Base-by-base conservation (phyloP, 2,888 invertebrate species). In the Brachynemurus nebulosus region DNA sequence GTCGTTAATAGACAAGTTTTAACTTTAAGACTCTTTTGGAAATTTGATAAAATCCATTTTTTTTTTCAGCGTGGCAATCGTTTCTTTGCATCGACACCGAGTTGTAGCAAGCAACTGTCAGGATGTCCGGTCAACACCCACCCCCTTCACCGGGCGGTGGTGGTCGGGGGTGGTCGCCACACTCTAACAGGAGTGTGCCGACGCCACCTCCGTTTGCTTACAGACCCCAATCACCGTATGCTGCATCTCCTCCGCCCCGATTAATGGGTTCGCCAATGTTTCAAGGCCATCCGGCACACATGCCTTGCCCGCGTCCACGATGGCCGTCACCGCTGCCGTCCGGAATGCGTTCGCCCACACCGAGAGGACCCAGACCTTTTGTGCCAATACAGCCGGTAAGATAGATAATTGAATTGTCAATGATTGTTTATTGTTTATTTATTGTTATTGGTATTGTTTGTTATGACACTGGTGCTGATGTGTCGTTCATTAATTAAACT, bases 161-260 rank as follows among this genome's bases (percentile, higher is more conserved):
- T 71, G 66, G 44, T 58, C 50, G 57, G 53, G 51, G 52, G 51
- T 47, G 57, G 58, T 44, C 61, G 57, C 55, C 68, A 68, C 53
- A 68, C 70, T 54, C 66, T 69, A 12, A 12, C 63, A 64, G 63
- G 57, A 63, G 63, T 51, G 59, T 58, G 46, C 65, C 67, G 58
- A 65, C 65, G 59, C 69, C 70, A 57, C 78, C 78, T 40, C 72
- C 74, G 34, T 68, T 71, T 50, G 74, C 78, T 50, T 84, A 78
- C 63, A 76, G 83, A 25, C 78, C 84, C 23, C 76, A 80, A 11
- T 83, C 84, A 27, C 83, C 85, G 40, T 84, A 82, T 71, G 75
- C 77, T 7, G 78, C 81, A 2, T 78, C 81, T 52, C 80, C 83
- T 1, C 80, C 80, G n/a, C 80, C 80, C 3, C 71, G 78, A 48